Evolutionary conservation across 2,797 vertebrate species (phyloP), one percentile per base, ranked within the genome.

Genomic region (Decapterus maruadsi): DNA sequence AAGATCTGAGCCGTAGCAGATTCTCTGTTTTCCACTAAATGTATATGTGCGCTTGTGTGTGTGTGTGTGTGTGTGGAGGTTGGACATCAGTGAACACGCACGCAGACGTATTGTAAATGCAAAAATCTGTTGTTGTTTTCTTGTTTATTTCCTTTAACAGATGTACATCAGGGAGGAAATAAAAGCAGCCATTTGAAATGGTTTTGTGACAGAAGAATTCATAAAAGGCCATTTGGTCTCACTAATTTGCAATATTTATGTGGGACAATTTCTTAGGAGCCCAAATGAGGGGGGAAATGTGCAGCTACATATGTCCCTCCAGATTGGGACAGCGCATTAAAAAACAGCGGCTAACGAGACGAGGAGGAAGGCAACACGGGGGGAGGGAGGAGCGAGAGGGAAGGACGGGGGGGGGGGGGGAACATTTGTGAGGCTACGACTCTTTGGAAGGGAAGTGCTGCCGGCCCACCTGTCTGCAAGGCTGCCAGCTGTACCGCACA

Each of bases 401-500:
- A 75, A 63, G 69, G 76, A 54, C 3, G 26, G 26, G 26, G 26
- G 26, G 58, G 62, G 72, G 62, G 73, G 53, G 70, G 82, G 82
- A 79, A 91, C 91, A 94, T 94, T 92, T 93, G 90, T 64, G 87
- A 72, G 89, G 89, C 89, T 90, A 86, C 57, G 84, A 92, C 89
- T 91, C 82, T 89, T 90, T 94, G 90, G 90, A 92, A 91, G 86
- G 78, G 83, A 86, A 90, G 81, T 53, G 84, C 83, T 93, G 91
- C 89, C 86, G 56, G 90, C 89, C 93, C 93, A 94, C 93, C 93
- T 94, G 93, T 91, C 92, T 92, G 87, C 88, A 42, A 85, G 82
- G 83, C 89, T 91, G 91, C 91, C 93, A 93, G 91, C 92, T 94
- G 90, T 48, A 85, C 69, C 68, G 40, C 87, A 79, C 68, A 59